Base-by-base conservation (phyloP, 2,113 vertebrate species). In the Dendrocopos noguchii region DNA sequence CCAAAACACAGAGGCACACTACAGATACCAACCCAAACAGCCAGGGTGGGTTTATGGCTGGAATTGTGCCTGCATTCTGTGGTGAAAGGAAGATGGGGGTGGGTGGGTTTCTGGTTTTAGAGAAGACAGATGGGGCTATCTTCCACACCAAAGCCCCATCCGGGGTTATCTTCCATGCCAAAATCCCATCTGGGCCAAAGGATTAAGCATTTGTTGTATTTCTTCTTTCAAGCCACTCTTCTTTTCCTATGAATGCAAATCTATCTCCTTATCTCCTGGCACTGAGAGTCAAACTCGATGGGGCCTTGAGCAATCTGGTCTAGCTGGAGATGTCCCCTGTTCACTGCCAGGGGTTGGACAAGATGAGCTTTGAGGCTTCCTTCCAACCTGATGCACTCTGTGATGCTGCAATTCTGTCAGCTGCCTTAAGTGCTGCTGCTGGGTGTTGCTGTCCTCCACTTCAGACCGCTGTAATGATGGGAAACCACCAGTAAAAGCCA, bases 401-500 rank as follows among this genome's bases (percentile, higher is more conserved):
- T 50, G 47, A 50, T 50, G 47, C 47, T 50, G 47, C 12, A 21
- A 50, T 50, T 50, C 47, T 50, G 47, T 50, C 21, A 52, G 77
- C 74, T 84, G 92, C 87, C 10, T 0, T 21, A 89, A 94, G 70
- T 83, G 87, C 89, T 68, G 84, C 78, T 50, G 81, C 64, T 1
- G 87, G 87, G 64, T 5, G 29, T 15, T 88, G 46, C 84, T 52
- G 66, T 4, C 13, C 15, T 13, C 31, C 71, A 31, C 71, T 73
- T 44, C 0, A 28, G 73, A 55, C 60, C 47, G 65, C 21, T 29
- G 61, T 46, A 34, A 53, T 33, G 70, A 60, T 65, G 52, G 79
- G 78, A 87, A 96, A 82, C 7, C 15, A 82, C 50, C 90, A 33
- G 83, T 78, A 33, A 93, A 87, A 93, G 70, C 68, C 80, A 89